Evolutionary conservation across 2,797 vertebrate genomes (phyloP), one percentile per base, ranked within the genome.

Genomic region (Arnoldichthys spilopterus): DNA sequence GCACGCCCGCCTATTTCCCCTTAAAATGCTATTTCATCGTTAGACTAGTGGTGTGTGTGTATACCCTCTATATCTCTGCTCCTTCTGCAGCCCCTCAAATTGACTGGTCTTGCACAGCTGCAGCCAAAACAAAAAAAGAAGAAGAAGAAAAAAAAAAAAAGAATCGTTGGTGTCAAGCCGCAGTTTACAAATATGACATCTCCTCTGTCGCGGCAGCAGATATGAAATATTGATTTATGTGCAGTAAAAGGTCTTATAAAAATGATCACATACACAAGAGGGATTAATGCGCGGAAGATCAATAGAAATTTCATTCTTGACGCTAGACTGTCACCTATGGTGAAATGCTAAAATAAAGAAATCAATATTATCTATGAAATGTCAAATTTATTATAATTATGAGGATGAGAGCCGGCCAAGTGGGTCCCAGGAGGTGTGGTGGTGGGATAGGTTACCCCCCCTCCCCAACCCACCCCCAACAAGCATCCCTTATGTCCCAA

Each of bases 361-460:
- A 99, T 99, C 98, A 99, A 99, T 99, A 99, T 97, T 99, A 99
- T 99, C 98, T 99, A 99, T 99, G 98, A 99, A 99, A 99, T 99
- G 98, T 99, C 98, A 99, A 99, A 99, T 99, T 99, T 99, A 99
- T 99, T 99, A 99, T 99, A 99, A 99, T 99, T 99, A 99, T 99
- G 97, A 98, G 97, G 97, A 99, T 98, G 98, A 99, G 98, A 98
- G 97, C 97, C 95, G 96, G 97, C 97, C 97, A 98, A 98, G 97
- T 98, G 97, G 96, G 95, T 99, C 98, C 98, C 98, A 94, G 90
- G 98, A 95, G 97, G 94, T 92, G 69, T 67, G 20, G 59, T 24
- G 64, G 62, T 90, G 92, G 94, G 96, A 98, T 99, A 98, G 97
- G 97, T 98, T 99, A 98, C 95, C 62, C 37, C 95, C 62, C 37